Base-by-base conservation (phyloP, 2,797 vertebrate species). In the Acrocephalus scirpaceus region DNA sequence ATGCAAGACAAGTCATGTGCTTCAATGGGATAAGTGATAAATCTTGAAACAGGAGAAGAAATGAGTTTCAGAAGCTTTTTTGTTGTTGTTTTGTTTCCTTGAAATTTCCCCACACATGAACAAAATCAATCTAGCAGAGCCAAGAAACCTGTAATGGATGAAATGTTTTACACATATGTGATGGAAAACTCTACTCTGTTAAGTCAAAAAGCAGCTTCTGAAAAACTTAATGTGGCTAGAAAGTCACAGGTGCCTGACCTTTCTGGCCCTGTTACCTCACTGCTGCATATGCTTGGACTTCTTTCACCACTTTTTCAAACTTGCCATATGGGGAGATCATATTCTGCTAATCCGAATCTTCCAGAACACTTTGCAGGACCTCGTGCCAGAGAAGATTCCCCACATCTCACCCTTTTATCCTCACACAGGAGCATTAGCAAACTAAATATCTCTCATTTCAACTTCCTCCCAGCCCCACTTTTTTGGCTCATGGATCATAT, bases 171-270 rank as follows among this genome's bases (percentile, higher is more conserved):
- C 96, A 97, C 98, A 98, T 96, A 97, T 98, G 98, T 97, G 95
- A 97, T 98, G 98, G 98, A 98, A 98, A 98, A 98, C 96, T 96
- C 91, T 97, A 92, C 93, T 97, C 80, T 42, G 86, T 92, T 98
- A 98, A 98, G 97, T 98, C 91, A 97, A 98, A 98, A 98, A 93
- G 95, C 97, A 98, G 98, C 98, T 98, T 98, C 98, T 98, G 98
- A 97, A 97, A 96, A 97, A 97, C 77, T 86, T 97, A 95, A 97
- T 97, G 96, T 93, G 96, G 86, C 91, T 97, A 96, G 38, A 86
- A 97, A 97, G 97, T 98, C 97, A 97, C 98, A 98, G 98, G 98
- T 98, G 98, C 95, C 93, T 97, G 98, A 97, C 97, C 96, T 75
- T 65, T 93, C 86, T 89, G 93, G 96, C 97, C 96, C 90, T 44